Evolutionary conservation across 2,113 vertebrate genomes (phyloP).

Genomic region (Taxidea taxus): DNA sequence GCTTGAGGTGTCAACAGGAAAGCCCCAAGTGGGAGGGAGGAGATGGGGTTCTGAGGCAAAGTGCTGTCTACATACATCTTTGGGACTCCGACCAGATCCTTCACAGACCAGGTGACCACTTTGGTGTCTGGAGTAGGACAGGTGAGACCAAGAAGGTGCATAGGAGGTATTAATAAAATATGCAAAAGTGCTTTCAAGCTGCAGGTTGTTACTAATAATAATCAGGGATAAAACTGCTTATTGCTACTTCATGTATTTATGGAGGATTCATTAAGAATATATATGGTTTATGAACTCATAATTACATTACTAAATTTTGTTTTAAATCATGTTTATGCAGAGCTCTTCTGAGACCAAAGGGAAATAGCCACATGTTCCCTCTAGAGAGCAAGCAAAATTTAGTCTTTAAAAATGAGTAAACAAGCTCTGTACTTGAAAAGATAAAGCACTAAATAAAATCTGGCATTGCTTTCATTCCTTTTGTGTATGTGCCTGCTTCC

Average conservation of each 20-base stretch:
- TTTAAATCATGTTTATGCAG: background rate
- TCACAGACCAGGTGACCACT: background rate
- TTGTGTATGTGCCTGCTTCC: background rate
- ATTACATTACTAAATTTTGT: background rate
- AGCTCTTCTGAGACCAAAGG: background rate
- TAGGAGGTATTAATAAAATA: background rate
- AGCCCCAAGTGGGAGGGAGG: background rate
- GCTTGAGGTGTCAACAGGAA: background rate
- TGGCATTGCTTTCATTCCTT: background rate
- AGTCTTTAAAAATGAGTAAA: background rate
- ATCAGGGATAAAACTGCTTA: background rate
- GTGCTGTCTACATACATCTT: background rate
- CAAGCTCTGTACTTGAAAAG: background rate
- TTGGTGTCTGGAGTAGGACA: background rate
- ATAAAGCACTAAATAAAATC: background rate
- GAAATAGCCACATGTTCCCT: background rate
- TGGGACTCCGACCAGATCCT: background rate
- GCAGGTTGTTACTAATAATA: background rate
- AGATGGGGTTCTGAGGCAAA: background rate
- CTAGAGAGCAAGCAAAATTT: background rate
- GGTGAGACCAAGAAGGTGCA: background rate
- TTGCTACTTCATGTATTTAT: slow-evolving; percentile 2
- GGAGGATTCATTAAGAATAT: background rate
- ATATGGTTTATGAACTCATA: background rate
- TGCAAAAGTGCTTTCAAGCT: background rate